Evolutionary conservation across 1,140 invertebrate genomes (phyloP).

Genomic region (Atta texana): DNA sequence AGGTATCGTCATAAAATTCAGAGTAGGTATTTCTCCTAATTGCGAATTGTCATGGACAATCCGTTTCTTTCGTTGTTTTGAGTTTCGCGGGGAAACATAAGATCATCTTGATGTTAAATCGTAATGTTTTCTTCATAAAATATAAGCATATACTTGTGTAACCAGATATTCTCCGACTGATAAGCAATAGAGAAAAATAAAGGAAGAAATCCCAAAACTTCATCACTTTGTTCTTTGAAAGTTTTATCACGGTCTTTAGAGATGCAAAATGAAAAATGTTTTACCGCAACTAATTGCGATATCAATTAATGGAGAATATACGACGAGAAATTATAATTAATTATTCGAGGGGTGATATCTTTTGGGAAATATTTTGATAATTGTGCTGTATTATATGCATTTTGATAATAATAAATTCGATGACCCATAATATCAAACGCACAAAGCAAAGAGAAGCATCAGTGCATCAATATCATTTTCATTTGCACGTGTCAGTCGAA

Average conservation of each 20-base stretch:
- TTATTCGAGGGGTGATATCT: background rate
- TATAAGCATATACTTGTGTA: background rate
- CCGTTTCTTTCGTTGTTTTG: slow-evolving; percentile 40
- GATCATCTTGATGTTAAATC: slow-evolving; percentile 4
- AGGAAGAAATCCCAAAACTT: background rate
- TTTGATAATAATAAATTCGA: slow-evolving; percentile 41
- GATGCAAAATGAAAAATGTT: background rate
- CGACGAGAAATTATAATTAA: slow-evolving; percentile 5
- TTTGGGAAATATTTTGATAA: background rate
- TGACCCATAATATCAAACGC: background rate
- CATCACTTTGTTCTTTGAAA: background rate
- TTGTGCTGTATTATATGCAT: background rate
- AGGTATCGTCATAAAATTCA: slow-evolving; percentile 63
- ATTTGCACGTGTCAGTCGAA: slow-evolving; percentile 21
- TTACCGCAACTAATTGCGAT: background rate
- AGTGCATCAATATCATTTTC: background rate
- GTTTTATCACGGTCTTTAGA: background rate
- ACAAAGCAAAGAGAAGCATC: background rate
- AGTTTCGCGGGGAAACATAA: background rate
- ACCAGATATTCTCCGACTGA: slow-evolving; percentile 5
- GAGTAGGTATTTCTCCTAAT: slow-evolving; percentile 63
- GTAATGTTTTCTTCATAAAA: slow-evolving; percentile 30
- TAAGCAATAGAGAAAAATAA: background rate
- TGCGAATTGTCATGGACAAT: slow-evolving; percentile 46
- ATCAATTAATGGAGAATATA: slow-evolving; percentile 9